A percentile compares a stretch with the other conserved stretches of the same genome.
Evolutionary conservation across 1,140 invertebrate species (phyloP).

Genomic region (Drosophila littoralis): DNA sequence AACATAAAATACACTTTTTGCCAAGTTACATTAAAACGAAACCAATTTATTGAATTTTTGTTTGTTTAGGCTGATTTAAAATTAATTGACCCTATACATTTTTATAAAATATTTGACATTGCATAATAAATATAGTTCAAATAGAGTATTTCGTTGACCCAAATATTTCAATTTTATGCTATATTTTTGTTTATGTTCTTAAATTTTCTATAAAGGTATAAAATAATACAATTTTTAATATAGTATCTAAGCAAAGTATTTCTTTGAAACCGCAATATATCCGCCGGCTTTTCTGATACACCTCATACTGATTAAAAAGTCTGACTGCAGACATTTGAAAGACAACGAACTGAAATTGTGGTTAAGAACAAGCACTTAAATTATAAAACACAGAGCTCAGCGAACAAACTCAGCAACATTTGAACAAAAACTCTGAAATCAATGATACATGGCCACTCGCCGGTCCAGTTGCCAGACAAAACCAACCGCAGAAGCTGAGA

Average conservation of each 20-base stretch:
- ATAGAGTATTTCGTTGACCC: no score
- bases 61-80: no score
- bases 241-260: neutral
- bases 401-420: conserved; percentile 31
- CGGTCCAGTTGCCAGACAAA: conserved; percentile 34
- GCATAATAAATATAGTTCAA: no score
- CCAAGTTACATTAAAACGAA: no score
- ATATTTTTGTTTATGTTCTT: no score
- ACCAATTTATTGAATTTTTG: no score
- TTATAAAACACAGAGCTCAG: conserved; percentile 32
- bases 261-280: neutral
- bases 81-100: no score
- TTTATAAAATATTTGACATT: no score
- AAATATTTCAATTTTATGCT: no score
- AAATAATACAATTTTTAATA: no score
- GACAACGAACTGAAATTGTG: conserved; percentile 26
- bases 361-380: conserved; percentile 35
- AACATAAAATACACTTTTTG: no score
- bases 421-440: conserved; percentile 40
- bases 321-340: conserved; percentile 12
- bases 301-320: conserved; percentile 30
- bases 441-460: conserved; percentile 48
- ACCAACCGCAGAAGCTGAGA: conserved; percentile 63
- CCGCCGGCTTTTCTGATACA: conserved; percentile 6
- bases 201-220: no score